A percentile compares a stretch with the other conserved stretches of the same genome.
phyloP scores from a whole-genome alignment of 2,888 invertebrate genomes.

The Cinara cedri region DNA sequence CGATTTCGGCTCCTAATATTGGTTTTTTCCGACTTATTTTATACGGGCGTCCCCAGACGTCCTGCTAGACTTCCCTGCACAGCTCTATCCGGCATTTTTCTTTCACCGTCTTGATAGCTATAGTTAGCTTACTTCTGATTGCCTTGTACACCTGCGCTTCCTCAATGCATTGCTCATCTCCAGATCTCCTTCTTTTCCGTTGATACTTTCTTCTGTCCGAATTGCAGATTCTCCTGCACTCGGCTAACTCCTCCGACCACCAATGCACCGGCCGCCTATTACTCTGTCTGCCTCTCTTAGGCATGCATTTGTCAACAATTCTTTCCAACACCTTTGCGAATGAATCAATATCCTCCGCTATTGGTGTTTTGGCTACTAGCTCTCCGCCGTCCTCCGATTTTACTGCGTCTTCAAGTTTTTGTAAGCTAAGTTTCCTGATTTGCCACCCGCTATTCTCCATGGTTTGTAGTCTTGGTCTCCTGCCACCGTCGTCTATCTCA shows the following conservation, averaged over 20 bases:
- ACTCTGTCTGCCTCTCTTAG: slow-evolving; percentile 34
- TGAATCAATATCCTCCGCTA: background rate
- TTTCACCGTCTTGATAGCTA: background rate
- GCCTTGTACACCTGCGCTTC: background rate
- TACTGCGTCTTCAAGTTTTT: background rate
- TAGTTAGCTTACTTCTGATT: background rate
- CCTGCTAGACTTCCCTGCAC: background rate
- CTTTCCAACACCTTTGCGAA: background rate
- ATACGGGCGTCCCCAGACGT: no score
- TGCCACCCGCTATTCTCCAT: background rate
- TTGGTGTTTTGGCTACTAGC: background rate
- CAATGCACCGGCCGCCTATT: slow-evolving; percentile 58
- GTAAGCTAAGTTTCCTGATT: background rate
- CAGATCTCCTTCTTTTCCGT: background rate
- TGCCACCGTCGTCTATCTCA: background rate
- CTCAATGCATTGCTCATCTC: background rate
- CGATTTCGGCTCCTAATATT: background rate
- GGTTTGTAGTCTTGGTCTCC: no score
- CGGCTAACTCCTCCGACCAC: slow-evolving; percentile 60
- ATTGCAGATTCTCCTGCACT: slow-evolving; percentile 57
- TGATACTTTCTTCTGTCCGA: slow-evolving; percentile 9
- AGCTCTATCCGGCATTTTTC: background rate
- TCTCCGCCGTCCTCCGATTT: background rate
- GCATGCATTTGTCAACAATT: slow-evolving; percentile 54
- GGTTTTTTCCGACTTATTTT: background rate